Base-by-base conservation (phyloP, 2,888 invertebrate species). In the Agonopterix heracliana region DNA sequence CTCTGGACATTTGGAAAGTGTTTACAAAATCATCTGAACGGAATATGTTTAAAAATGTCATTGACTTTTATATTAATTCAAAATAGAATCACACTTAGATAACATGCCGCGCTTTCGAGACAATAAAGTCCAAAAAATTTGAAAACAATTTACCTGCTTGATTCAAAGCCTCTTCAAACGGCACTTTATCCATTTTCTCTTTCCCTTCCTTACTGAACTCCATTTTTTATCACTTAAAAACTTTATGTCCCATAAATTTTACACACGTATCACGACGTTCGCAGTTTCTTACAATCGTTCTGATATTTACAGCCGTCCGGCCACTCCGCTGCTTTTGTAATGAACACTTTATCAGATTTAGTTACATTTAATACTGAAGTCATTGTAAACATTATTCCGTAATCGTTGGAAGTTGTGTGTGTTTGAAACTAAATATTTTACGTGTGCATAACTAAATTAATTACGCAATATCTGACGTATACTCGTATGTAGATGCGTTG, bases 101-200 rank as follows among this genome's bases (percentile, higher is more conserved):
- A 5, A 26, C 26, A 26, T 26, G 26, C 26, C 5, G 26, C 26
- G 26, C 5, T 5, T 26, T 26, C 26, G 3, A 7, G 26, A 14
- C 14, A 14, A 14, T 2, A 14, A 1, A 14, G 26, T 5, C 5
- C 5, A 26, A 26, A 17, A 26, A 26, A 26, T 26, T 5, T 38
- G 38, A 38, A n/a, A 4, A 41, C 3, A 13, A 50, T 61, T 54
- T 35, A 78, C 80, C 79, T 50, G 78, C 71, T 69, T 72, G 67
- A 41, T 59, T 57, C 36, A 81, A 54, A 0, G 79, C 79, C 45
- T 78, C 72, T 54, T 81, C 79, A 52, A 71, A 81, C 0, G 64
- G 49, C 36, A 77, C 68, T 52, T 66, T 70, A 2, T 66, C 64
- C n/a, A 50, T 36, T 55, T 69, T 75, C 8, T 45, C 60, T 34